phyloP scores from a whole-genome alignment of 2,888 invertebrate genomes.

The Acleris laterana region DNA sequence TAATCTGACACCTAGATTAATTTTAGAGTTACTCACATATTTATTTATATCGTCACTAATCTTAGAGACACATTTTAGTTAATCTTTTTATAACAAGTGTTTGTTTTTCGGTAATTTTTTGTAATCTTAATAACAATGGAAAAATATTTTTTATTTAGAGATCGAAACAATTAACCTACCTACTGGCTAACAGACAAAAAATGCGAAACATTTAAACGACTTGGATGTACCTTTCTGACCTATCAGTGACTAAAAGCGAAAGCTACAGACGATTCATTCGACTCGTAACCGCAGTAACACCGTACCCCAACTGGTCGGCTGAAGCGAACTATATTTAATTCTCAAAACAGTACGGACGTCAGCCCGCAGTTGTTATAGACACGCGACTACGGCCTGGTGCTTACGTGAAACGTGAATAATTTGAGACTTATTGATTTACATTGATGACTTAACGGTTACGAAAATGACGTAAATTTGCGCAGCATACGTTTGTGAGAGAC shows the following conservation, averaged over 20 bases:
- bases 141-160: neutral
- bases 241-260: constrained; percentile 40
- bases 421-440: constrained; percentile 68
- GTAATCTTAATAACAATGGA: neutral
- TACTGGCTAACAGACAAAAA: neutral
- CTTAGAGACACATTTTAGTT: too few species aligned
- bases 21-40: neutral
- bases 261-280: constrained; percentile 46
- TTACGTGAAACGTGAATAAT: constrained; percentile 58
- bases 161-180: neutral
- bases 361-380: constrained; percentile 73
- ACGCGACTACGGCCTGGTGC: constrained; percentile 71
- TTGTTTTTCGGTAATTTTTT: too few species aligned
- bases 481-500: constrained; percentile 52
- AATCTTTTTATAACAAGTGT: too few species aligned
- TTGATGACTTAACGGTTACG: constrained; percentile 49
- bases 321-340: constrained; percentile 72
- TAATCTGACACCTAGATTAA: constrained; percentile 6
- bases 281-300: constrained; percentile 47
- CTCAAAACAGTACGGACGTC: constrained; percentile 68
- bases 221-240: constrained; percentile 26
- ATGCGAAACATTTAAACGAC: constrained; percentile 5
- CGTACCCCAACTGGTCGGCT: constrained; percentile 55
- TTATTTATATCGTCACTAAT: neutral
- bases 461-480: constrained; percentile 58